Conservation (phyloP, 2,113 vertebrate genomes). For the Setophaga petechia region DNA sequence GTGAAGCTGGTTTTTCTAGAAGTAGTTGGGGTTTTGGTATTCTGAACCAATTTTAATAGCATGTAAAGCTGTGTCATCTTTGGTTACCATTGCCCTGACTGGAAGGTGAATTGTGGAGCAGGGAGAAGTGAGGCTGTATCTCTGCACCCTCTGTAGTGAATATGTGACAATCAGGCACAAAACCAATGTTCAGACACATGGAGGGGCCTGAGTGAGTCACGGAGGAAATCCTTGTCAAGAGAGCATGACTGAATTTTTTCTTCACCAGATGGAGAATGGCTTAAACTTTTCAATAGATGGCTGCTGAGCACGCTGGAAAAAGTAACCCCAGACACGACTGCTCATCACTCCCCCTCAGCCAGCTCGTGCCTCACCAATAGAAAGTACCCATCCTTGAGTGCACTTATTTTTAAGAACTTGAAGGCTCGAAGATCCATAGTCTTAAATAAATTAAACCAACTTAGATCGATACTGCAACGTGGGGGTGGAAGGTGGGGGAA, state of each 20-base stretch:
- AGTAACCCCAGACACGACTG: fast-evolving
- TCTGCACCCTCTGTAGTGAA: neutral
- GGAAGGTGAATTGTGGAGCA: neutral
- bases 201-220: neutral
- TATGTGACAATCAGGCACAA: neutral
- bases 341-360: neutral
- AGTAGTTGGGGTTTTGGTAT: neutral
- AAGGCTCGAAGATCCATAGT: neutral
- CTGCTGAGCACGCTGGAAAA: neutral
- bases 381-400: fast-evolving
- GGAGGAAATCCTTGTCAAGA: neutral
- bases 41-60: neutral
- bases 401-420: neutral
- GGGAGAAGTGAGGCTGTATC: neutral
- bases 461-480: neutral
- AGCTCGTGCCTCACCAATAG: fast-evolving
- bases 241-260: neutral
- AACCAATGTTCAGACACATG: fast-evolving
- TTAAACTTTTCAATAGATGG: neutral
- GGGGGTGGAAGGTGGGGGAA: neutral
- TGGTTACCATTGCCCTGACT: neutral
- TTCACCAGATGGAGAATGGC: neutral
- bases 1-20: neutral
- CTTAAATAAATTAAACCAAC: neutral
- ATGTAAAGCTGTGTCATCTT: fast-evolving